A percentile compares a stretch with the other conserved stretches of the same genome.
Evolutionary conservation across 2,797 vertebrate species (phyloP).

Genomic region (Clarias platycephalus): DNA sequence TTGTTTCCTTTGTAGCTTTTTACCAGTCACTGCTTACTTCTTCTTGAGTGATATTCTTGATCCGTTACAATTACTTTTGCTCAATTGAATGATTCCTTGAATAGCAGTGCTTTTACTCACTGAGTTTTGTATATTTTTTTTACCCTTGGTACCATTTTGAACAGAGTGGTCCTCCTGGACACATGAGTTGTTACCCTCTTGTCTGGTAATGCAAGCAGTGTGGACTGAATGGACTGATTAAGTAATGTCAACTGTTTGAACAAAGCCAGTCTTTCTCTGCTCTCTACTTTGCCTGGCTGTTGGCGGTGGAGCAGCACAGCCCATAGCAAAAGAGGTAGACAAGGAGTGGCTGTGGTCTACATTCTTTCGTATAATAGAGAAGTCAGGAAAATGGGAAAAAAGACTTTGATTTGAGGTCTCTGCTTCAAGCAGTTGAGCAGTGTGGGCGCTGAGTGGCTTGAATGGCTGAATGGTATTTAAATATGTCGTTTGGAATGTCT

Average conservation of each 20-base stretch:
- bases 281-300: constrained; percentile 25
- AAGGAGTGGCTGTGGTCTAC: constrained; percentile 37
- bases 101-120: background rate
- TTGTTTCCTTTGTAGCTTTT: background rate
- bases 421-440: constrained; percentile 23
- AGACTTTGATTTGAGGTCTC: constrained; percentile 24
- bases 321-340: constrained; percentile 14
- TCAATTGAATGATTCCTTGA: background rate
- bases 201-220: constrained; percentile 28
- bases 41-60: background rate
- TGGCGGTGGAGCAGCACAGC: constrained; percentile 24
- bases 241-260: constrained; percentile 35
- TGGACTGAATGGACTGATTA: constrained; percentile 40
- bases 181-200: constrained; percentile 5
- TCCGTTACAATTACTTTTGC: background rate
- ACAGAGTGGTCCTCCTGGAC: background rate
- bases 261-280: constrained; percentile 42
- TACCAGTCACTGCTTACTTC: background rate
- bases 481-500: constrained; percentile 21
- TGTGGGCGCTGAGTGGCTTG: constrained; percentile 30
- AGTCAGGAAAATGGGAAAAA: background rate
- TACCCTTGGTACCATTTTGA: background rate
- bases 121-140: background rate
- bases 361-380: constrained; percentile 45
- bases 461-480: constrained; percentile 42